These are phyloP conservation scores for Hippasteria phrygiana DNA, from an alignment of 53 echinoderm and acorn worm genomes.

Conservation along the genomic window DNA sequence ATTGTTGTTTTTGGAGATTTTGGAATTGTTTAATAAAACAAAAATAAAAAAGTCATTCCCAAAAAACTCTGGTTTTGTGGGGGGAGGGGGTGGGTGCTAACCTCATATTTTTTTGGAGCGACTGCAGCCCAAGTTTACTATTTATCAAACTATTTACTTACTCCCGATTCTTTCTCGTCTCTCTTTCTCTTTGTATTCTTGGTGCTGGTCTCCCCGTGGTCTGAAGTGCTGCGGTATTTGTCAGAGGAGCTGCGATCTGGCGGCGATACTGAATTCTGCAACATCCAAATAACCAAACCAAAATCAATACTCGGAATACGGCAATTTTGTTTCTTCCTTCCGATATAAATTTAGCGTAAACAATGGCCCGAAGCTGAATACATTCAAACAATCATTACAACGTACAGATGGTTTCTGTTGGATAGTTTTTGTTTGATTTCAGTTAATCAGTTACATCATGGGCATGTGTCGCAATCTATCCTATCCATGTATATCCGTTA, in stretches of 20 bases:
- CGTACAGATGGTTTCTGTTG: background rate
- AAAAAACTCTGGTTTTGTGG: no score
- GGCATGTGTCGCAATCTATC: background rate
- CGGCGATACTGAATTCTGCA: slow-evolving; percentile 93
- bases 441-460: background rate
- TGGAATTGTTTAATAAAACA: no score
- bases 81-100: no score
- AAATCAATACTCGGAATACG: background rate
- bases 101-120: no score
- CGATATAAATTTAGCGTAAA: no score
- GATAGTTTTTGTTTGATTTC: background rate
- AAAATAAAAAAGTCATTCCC: no score
- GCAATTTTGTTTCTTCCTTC: no score
- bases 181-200: slow-evolving; percentile 83
- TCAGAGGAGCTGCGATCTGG: slow-evolving; percentile 80
- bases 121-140: no score
- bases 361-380: background rate
- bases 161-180: slow-evolving; percentile 96
- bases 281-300: background rate
- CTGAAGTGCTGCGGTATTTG: slow-evolving; percentile 77
- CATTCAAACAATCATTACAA: background rate
- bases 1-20: no score
- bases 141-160: no score
- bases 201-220: slow-evolving; percentile 79
- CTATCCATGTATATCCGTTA: background rate